Conservation (phyloP, 1,140 invertebrate species). For the Hyles vespertilio region DNA sequence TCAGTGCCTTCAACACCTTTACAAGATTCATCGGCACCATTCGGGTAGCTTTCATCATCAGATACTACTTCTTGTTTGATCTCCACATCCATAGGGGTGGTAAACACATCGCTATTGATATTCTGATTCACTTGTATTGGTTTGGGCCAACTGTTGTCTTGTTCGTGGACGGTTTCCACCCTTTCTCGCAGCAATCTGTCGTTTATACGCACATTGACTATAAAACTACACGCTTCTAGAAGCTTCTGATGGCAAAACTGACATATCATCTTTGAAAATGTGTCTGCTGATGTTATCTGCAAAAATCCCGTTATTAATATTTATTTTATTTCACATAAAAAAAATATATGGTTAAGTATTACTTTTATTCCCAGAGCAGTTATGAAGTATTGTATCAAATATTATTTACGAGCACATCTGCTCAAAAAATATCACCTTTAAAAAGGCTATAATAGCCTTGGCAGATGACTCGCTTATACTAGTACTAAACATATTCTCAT, state of each 20-base stretch:
- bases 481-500: not conserved
- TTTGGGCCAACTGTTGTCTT: constrained; percentile 44
- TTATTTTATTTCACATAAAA: too few relatives aligned
- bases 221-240: constrained; percentile 41
- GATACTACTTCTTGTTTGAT: constrained; percentile 57
- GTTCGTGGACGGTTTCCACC: constrained; percentile 5
- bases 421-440: too few relatives aligned
- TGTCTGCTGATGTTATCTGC: constrained; percentile 41
- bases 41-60: constrained; percentile 38
- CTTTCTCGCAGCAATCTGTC: constrained; percentile 38
- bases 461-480: not conserved
- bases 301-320: constrained; percentile 9
- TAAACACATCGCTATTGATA: constrained; percentile 29
- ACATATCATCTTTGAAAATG: constrained; percentile 50
- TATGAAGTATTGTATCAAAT: too few relatives aligned
- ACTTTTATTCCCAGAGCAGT: too few relatives aligned
- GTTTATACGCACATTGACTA: constrained; percentile 29
- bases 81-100: constrained; percentile 34
- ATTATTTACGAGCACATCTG: too few relatives aligned
- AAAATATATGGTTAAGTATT: too few relatives aligned
- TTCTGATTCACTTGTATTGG: constrained; percentile 55
- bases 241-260: constrained; percentile 43
- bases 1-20: not conserved
- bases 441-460: too few relatives aligned
- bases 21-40: constrained; percentile 16